Percentiles rank a stretch among this genome's conserved stretches.
Conservation (phyloP, 1,140 invertebrate species). For the Riptortus pedestris region DNA sequence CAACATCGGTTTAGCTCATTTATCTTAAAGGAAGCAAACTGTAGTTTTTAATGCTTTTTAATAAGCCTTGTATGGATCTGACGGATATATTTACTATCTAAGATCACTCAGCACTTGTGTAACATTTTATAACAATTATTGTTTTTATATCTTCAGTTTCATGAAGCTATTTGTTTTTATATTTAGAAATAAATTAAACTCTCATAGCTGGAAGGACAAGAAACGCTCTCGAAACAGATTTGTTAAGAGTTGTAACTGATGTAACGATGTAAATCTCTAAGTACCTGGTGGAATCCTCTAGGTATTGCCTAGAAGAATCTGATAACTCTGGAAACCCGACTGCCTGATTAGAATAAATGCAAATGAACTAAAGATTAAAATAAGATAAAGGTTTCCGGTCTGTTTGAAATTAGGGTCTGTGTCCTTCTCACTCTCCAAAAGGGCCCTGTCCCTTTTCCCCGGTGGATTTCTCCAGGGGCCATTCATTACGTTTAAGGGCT, state of each 20-base stretch:
- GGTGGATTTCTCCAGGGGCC: no score
- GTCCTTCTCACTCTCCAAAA: not conserved
- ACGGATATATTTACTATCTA: no score
- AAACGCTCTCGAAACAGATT: not conserved
- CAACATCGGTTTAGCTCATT: no score
- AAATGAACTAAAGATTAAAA: conserved; percentile 14
- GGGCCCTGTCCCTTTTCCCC: no score
- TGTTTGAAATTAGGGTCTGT: conserved; percentile 12
- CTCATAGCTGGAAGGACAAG: not conserved
- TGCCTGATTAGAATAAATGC: conserved; percentile 14
- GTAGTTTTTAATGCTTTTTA: no score
- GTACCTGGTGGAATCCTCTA: not conserved
- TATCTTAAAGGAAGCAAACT: no score
- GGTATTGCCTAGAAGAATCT: not conserved
- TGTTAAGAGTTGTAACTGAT: not conserved
- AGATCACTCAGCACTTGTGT: no score
- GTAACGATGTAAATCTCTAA: not conserved
- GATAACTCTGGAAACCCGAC: conserved; percentile 7
- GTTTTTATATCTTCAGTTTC: no score
- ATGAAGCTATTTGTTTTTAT: not conserved
- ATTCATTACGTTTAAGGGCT: no score
- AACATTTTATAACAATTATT: no score
- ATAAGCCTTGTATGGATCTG: no score
- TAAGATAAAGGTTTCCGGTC: conserved; percentile 11
- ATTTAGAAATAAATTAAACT: not conserved